phyloP scores from a whole-genome alignment of 2,113 vertebrate species.

The Lethenteron camtschaticum region DNA sequence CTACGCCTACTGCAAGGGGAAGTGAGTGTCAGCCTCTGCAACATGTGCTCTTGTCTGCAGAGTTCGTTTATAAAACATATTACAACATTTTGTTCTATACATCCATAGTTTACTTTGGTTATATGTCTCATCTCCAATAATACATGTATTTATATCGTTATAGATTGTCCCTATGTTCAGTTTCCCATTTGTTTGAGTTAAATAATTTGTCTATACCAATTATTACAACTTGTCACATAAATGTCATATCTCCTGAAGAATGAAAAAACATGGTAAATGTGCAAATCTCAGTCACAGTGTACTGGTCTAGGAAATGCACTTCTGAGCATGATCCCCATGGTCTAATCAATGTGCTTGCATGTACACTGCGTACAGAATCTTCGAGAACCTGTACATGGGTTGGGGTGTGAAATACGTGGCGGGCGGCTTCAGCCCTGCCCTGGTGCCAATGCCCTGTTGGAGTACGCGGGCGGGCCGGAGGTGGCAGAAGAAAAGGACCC shows the following conservation, averaged over 20 bases:
- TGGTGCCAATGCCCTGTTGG: conserved; percentile 25
- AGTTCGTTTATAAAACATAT: neutral
- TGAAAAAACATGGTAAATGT: too few species aligned
- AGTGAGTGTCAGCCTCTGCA: conserved; percentile 26
- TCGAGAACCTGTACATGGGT: conserved; percentile 71
- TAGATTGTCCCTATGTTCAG: conserved; percentile 18
- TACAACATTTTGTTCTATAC: neutral
- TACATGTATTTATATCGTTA: neutral
- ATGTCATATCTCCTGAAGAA: too few species aligned
- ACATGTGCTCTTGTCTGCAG: neutral
- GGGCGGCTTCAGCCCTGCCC: conserved; percentile 27
- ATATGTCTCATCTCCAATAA: neutral
- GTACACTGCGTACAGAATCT: conserved; percentile 20
- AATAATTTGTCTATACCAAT: conserved; percentile 7
- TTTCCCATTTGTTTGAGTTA: conserved; percentile 8
- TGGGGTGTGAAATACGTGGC: conserved; percentile 63
- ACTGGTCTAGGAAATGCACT: too few species aligned
- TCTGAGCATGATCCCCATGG: too few species aligned
- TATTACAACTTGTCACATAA: too few species aligned
- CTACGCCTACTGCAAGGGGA: conserved; percentile 41
- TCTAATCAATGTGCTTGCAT: too few species aligned
- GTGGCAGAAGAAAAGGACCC: conserved; percentile 46
- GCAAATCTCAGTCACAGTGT: too few species aligned
- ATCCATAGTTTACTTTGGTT: neutral
- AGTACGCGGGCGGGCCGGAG: conserved; percentile 40